Percentiles rank a stretch among this genome's conserved stretches.
These are phyloP conservation scores for Cydia amplana DNA, from an alignment of 1,140 invertebrate genomes.

Conservation along the genomic window DNA sequence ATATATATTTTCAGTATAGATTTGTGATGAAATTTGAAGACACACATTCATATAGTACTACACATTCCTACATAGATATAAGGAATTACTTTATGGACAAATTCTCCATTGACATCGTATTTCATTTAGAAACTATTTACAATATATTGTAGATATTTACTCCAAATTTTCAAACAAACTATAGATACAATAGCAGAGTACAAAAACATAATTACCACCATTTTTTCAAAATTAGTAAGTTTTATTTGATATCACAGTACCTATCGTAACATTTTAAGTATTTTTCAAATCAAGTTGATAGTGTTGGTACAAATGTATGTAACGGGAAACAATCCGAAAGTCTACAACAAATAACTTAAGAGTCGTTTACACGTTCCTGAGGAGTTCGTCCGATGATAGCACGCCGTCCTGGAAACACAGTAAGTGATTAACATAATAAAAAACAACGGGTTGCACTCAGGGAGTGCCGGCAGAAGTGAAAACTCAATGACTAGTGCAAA, in stretches of 20 bases:
- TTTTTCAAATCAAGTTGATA: background rate
- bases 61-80: constrained; percentile 34
- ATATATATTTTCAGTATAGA: constrained; percentile 14
- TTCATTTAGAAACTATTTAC: constrained; percentile 48
- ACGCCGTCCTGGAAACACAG: constrained; percentile 66
- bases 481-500: too few relatives aligned
- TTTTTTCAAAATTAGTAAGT: constrained; percentile 19
- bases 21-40: constrained; percentile 12
- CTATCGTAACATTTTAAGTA: constrained; percentile 27
- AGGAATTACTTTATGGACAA: constrained; percentile 48
- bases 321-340: constrained; percentile 49
- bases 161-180: constrained; percentile 1
- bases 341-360: constrained; percentile 53
- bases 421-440: background rate
- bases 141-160: constrained; percentile 35
- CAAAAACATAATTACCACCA: constrained; percentile 5
- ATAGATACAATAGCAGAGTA: background rate
- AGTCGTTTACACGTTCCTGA: constrained; percentile 66
- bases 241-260: constrained; percentile 30
- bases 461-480: too few relatives aligned
- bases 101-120: constrained; percentile 45
- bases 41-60: constrained; percentile 20
- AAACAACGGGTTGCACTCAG: too few relatives aligned
- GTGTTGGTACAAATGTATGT: constrained; percentile 37
- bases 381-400: constrained; percentile 69